A percentile compares a stretch with the other conserved stretches of the same genome.
phyloP scores from a whole-genome alignment of 2,113 vertebrate genomes.

The Mungos mungo region DNA sequence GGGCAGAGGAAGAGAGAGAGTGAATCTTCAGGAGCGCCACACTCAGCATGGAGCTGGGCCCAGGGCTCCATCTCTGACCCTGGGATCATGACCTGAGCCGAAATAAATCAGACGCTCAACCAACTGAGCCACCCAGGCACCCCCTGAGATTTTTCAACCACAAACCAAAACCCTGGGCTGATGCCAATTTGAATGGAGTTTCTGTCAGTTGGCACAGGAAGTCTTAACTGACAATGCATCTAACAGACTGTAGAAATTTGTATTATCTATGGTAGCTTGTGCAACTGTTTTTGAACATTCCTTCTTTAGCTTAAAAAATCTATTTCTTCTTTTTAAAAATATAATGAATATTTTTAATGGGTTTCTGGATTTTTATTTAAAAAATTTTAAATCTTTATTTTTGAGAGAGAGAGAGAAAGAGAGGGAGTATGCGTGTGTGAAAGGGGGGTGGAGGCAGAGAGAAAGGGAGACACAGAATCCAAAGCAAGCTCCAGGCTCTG shows the following conservation, averaged over 20 bases:
- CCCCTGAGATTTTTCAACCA: background rate
- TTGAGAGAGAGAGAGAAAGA: background rate
- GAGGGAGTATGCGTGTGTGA: too few relatives aligned
- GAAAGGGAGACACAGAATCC: background rate
- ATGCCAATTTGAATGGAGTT: background rate
- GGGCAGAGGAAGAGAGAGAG: background rate
- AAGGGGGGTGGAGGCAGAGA: background rate
- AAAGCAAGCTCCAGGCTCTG: background rate
- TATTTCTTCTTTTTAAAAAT: background rate
- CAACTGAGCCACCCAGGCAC: background rate
- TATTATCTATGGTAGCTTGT: background rate
- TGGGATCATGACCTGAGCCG: background rate
- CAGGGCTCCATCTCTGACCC: background rate
- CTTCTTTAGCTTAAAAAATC: background rate
- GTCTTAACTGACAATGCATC: background rate
- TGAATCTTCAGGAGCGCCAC: background rate
- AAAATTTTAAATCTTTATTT: background rate
- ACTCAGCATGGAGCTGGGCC: background rate
- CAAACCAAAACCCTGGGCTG: background rate
- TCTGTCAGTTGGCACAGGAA: background rate
- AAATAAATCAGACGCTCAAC: background rate
- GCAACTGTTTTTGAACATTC: background rate
- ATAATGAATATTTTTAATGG: too few relatives aligned
- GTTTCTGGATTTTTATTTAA: too few relatives aligned
- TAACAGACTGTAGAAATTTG: background rate